Evolutionary conservation across 2,888 invertebrate species (phyloP).

Genomic region (Didymodactylos carnosus): DNA sequence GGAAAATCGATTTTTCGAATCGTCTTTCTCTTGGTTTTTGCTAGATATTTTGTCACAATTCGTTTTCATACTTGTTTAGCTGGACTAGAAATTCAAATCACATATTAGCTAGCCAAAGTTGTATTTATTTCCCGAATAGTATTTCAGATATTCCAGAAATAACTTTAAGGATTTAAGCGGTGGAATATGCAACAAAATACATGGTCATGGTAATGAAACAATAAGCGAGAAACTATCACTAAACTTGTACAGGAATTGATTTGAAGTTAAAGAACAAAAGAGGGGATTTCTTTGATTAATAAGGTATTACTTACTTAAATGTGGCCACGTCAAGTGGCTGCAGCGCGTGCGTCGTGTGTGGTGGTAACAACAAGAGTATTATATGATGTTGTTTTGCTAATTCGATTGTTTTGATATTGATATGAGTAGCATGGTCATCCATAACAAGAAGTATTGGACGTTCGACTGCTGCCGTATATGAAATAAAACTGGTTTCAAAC

Average conservation of each 20-base stretch:
- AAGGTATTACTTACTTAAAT: background rate
- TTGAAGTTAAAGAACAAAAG: too few species aligned
- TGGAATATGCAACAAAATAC: too few species aligned
- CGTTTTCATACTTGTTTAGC: background rate
- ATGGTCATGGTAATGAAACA: too few species aligned
- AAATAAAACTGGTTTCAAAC: background rate
- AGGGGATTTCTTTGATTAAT: background rate
- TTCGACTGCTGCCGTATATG: background rate
- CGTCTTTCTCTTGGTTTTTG: background rate
- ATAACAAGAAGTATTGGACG: background rate
- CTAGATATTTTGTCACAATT: background rate
- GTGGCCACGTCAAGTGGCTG: background rate
- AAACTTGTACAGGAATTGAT: too few species aligned
- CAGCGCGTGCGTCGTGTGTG: background rate
- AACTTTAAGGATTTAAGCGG: too few species aligned
- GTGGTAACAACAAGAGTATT: background rate
- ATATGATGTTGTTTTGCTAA: background rate
- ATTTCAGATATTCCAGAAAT: too few species aligned
- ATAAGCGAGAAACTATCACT: too few species aligned
- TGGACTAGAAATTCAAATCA: too few species aligned
- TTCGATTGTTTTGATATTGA: background rate
- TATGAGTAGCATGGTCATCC: background rate
- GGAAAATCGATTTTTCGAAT: background rate
- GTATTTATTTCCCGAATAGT: too few species aligned
- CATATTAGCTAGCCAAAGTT: too few species aligned